These are phyloP conservation scores for Drosophila nasuta DNA, from an alignment of 1,140 invertebrate species.

Conservation along the genomic window DNA sequence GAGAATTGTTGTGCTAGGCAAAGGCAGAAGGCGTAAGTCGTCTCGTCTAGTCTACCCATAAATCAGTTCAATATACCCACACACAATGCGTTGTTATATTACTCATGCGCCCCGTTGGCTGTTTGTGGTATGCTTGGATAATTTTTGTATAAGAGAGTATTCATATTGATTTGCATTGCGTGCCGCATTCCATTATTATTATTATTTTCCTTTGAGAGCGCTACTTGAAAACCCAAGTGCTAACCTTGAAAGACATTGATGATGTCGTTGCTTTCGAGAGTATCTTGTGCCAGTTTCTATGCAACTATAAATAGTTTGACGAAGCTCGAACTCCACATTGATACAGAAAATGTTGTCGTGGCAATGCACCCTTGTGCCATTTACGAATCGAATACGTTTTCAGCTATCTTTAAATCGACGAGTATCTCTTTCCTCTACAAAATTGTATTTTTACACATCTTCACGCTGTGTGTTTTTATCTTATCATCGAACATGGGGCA, in stretches of 20 bases:
- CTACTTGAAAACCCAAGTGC: conserved; percentile 49
- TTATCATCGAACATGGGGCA: conserved; percentile 30
- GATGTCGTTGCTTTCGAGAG: conserved; percentile 17
- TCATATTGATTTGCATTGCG: conserved; percentile 75
- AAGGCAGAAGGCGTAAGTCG: conserved; percentile 33
- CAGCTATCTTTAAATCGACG: conserved; percentile 60
- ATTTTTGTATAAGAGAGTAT: not conserved
- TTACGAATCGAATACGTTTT: conserved; percentile 41
- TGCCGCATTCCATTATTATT: conserved; percentile 38
- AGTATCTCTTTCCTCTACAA: conserved; percentile 16
- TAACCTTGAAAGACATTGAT: conserved; percentile 60
- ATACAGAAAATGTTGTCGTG: conserved; percentile 26
- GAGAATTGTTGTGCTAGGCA: conserved; percentile 61
- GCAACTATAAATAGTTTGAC: conserved; percentile 54
- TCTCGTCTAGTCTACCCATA: conserved; percentile 40
- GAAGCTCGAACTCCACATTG: not conserved
- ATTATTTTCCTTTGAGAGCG: conserved; percentile 4
- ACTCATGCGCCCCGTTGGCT: conserved; percentile 20
- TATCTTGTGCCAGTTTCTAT: conserved; percentile 36
- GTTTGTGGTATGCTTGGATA: conserved; percentile 14
- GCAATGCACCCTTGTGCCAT: conserved; percentile 78
- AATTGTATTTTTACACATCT: conserved; percentile 40
- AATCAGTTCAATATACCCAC: conserved; percentile 61
- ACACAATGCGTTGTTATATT: too few relatives aligned
- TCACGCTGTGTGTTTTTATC: conserved; percentile 16